Base-by-base conservation (phyloP, 2,888 invertebrate species). In the Eristalis tenax region DNA sequence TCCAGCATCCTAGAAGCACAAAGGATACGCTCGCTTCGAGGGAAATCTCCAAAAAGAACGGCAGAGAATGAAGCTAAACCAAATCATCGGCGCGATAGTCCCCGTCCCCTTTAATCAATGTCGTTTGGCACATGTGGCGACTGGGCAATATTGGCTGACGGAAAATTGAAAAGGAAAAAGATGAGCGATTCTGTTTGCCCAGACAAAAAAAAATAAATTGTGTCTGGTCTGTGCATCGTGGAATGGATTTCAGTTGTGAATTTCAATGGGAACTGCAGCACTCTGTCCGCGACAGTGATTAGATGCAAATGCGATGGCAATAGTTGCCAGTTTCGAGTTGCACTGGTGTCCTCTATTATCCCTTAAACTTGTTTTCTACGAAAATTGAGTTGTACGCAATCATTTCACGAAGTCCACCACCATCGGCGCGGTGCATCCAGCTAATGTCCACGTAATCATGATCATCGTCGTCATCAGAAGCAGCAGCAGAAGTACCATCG, bases 71-170 rank as follows among this genome's bases (percentile, higher is more conserved):
- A 50, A 50, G 73, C 81, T 50, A 69, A 75, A 75, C 65, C 65
- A 66, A 80, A 80, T 85, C 76, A 75, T 75, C 66, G 79, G 43
- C 73, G 40, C 57, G 38, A 74, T n/a, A 57, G 75, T 84, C 63
- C 43, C 43, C 76, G 4, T 74, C 63, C 50, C 68, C 87, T 87
- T 83, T 87, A 87, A 87, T 87, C 87, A 87, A 83, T 83, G 76
- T 69, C 66, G 75, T 38, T 50, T 76, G 76, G 79, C 87, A 87
- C 87, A 87, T 87, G 83, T 87, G 83, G 56, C 76, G 26, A 63
- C 26, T 38, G 40, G 43, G 23, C 69, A 64, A 76, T 57, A 83
- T 56, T 71, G 50, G 59, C 32, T 23, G n/a, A n/a, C 43, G 28
- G 56, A 79, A 75, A 70, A 78, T 57, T 81, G 57, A 23, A 66